Evolutionary conservation across 2,888 invertebrate genomes (phyloP).

Genomic region (Odontomyia ornata): DNA sequence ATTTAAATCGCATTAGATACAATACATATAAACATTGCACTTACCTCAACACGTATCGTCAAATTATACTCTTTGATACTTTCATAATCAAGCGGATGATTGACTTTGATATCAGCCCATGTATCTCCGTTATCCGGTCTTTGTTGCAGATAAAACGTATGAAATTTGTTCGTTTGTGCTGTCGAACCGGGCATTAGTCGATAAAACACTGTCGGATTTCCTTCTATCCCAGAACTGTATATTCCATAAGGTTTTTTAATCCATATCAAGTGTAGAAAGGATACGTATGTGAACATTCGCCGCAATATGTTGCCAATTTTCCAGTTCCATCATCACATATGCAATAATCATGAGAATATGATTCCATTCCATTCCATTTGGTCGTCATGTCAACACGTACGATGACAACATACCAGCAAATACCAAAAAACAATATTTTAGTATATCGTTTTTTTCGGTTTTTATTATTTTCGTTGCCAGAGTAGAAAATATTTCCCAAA

Average conservation of each 20-base stretch:
- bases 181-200: slow-evolving; percentile 95
- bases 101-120: slow-evolving; percentile 96
- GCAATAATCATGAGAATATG: neutral
- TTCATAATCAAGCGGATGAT: slow-evolving; percentile 94
- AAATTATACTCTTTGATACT: slow-evolving; percentile 95
- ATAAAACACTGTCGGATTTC: slow-evolving; percentile 95
- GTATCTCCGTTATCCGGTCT: slow-evolving; percentile 90
- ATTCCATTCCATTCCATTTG: neutral
- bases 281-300: neutral
- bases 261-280: neutral
- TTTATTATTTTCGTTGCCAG: too few species aligned
- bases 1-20: too few species aligned
- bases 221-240: slow-evolving; percentile 90
- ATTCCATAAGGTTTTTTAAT: slow-evolving; percentile 54
- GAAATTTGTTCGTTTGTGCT: slow-evolving; percentile 94
- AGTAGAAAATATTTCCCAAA: too few species aligned
- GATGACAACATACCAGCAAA: neutral
- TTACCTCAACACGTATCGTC: slow-evolving; percentile 94
- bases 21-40: too few species aligned
- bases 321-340: neutral
- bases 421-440: neutral
- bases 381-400: too few species aligned
- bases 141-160: slow-evolving; percentile 95
- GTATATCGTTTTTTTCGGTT: too few species aligned
- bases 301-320: slow-evolving; percentile 3